These are phyloP conservation scores for Agrochola macilenta DNA, from an alignment of 2,888 invertebrate genomes.

Conservation along the genomic window DNA sequence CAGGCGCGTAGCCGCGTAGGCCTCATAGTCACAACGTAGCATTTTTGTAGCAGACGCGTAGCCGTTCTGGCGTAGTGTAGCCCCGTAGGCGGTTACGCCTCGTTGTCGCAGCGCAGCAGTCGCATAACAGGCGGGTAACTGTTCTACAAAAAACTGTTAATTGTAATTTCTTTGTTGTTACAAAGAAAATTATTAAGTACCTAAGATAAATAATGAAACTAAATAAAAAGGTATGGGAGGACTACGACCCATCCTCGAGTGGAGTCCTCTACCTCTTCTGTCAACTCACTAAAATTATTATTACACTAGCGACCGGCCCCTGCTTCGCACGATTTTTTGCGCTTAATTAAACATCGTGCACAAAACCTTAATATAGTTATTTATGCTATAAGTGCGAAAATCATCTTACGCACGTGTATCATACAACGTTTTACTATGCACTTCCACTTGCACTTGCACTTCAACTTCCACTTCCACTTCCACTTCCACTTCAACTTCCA, in stretches of 20 bases:
- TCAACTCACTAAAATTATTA: not conserved
- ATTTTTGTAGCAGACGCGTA: not conserved
- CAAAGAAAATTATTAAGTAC: not conserved
- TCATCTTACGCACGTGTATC: no score
- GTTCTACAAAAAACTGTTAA: no score
- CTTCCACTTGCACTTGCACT: no score
- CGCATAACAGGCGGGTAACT: not conserved
- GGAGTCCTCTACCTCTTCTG: no score
- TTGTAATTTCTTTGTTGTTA: not conserved
- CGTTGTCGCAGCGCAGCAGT: not conserved
- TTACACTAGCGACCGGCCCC: not conserved
- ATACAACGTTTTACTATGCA: no score
- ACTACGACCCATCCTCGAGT: no score
- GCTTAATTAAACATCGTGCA: not conserved
- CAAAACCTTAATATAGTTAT: not conserved
- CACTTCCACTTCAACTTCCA: no score
- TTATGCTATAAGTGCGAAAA: no score
- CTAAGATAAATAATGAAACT: not conserved
- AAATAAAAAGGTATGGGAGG: not conserved
- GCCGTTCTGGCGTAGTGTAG: not conserved
- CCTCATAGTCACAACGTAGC: not conserved
- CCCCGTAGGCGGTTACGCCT: constrained; percentile 4
- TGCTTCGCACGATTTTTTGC: not conserved
- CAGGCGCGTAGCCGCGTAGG: not conserved
- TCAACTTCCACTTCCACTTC: no score